These are phyloP conservation scores for Saccopteryx leptura DNA, from an alignment of 2,113 vertebrate genomes.

Conservation along the genomic window DNA sequence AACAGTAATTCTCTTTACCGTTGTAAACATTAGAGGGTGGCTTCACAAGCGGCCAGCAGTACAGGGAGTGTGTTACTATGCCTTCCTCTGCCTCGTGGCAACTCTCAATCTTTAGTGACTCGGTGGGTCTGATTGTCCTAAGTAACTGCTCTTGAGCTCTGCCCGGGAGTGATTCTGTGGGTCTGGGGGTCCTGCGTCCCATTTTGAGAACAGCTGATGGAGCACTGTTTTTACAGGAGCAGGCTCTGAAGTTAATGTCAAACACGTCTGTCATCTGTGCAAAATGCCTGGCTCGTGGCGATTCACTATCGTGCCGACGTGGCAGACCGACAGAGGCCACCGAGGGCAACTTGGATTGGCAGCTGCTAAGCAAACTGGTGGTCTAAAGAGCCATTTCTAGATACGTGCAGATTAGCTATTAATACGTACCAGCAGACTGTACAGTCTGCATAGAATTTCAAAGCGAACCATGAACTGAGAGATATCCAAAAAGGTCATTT, in stretches of 20 bases:
- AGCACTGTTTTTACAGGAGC: fast-evolving
- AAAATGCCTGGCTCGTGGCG: fast-evolving
- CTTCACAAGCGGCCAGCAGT: background rate
- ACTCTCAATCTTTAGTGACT: background rate
- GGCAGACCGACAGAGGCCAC: fast-evolving
- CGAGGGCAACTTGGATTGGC: background rate
- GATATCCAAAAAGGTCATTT: background rate
- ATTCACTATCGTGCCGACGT: background rate
- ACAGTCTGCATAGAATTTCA: background rate
- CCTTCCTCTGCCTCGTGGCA: background rate
- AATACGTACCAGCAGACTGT: background rate
- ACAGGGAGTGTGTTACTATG: fast-evolving
- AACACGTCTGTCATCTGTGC: background rate
- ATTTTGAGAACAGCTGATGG: background rate
- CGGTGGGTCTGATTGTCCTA: background rate
- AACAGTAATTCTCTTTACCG: background rate
- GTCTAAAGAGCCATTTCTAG: background rate
- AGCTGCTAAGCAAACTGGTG: background rate
- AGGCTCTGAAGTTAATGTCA: background rate
- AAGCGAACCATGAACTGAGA: background rate
- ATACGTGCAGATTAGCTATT: background rate
- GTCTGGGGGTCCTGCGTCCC: background rate
- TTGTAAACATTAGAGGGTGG: fast-evolving
- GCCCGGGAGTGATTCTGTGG: fast-evolving
- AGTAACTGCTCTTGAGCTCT: background rate